Evolutionary conservation across 1,140 invertebrate genomes (phyloP).

Genomic region (Coelopa frigida): DNA sequence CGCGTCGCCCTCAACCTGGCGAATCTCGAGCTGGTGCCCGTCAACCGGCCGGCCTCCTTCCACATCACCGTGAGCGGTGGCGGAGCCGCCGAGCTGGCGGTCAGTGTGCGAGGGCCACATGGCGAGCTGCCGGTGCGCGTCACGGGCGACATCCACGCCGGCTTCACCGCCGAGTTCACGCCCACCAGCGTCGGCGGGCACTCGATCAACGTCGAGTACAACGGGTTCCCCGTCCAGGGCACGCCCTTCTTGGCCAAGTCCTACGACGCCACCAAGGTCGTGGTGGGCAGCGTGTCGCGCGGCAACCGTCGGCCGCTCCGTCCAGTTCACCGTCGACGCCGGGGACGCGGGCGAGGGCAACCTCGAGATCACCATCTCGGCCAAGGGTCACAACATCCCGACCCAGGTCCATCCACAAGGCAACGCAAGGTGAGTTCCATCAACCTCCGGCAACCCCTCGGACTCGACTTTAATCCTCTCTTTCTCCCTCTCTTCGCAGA

Average conservation of each 20-base stretch:
- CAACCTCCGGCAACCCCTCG: background rate
- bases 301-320: constrained; percentile 75
- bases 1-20: constrained; percentile 69
- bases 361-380: constrained; percentile 93
- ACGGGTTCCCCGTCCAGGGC: constrained; percentile 79
- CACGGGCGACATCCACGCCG: constrained; percentile 77
- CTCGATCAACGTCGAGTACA: constrained; percentile 83
- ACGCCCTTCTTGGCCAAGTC: constrained; percentile 90
- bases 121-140: constrained; percentile 79
- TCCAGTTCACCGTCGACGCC: constrained; percentile 92
- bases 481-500: constrained; percentile 39
- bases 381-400: constrained; percentile 87
- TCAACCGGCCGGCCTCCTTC: constrained; percentile 79
- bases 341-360: constrained; percentile 96
- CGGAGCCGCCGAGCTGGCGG: constrained; percentile 77
- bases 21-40: constrained; percentile 76
- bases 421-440: constrained; percentile 47
- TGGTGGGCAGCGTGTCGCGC: constrained; percentile 72
- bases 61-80: constrained; percentile 82
- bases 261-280: constrained; percentile 84
- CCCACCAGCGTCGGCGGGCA: constrained; percentile 85
- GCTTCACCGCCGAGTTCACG: constrained; percentile 85
- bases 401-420: constrained; percentile 94
- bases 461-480: background rate
- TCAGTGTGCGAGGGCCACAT: constrained; percentile 74